phyloP scores from a whole-genome alignment of 1,140 invertebrate species.

The Halictus rubicundus region DNA sequence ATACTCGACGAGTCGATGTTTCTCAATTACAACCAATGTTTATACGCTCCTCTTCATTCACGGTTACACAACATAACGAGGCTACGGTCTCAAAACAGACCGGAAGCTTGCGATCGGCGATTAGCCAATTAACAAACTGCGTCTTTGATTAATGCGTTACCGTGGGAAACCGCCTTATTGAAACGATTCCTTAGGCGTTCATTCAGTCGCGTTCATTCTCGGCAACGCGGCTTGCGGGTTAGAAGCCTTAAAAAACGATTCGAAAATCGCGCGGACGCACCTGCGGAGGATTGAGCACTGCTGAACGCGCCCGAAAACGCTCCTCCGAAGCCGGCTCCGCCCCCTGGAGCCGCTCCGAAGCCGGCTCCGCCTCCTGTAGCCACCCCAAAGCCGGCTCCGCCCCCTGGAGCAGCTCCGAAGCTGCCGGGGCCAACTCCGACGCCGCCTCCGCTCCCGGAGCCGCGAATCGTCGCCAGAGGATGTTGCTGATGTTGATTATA shows the following conservation, averaged over 20 bases:
- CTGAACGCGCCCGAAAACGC: conserved; percentile 19
- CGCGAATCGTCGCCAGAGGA: background rate
- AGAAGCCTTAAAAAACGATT: too few relatives aligned
- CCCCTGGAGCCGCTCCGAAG: background rate
- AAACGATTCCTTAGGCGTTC: background rate
- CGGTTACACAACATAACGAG: too few relatives aligned
- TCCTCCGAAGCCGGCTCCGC: background rate
- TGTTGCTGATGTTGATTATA: background rate
- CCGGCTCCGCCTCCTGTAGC: background rate
- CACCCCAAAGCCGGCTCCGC: background rate
- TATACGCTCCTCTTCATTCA: too few relatives aligned
- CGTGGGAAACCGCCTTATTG: conserved; percentile 40
- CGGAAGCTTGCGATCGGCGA: conserved; percentile 30
- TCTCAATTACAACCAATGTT: too few relatives aligned
- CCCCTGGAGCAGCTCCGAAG: background rate
- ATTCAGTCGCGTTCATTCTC: background rate
- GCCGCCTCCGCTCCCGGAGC: conserved; percentile 32
- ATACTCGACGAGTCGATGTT: too few relatives aligned
- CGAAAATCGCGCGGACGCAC: background rate
- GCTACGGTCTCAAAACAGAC: background rate
- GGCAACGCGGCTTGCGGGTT: background rate
- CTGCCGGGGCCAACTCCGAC: background rate
- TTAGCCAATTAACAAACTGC: conserved; percentile 47
- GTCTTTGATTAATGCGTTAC: conserved; percentile 55
- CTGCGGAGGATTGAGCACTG: background rate